phyloP scores from a whole-genome alignment of 2,888 invertebrate species.

The Ichneumon xanthorius region DNA sequence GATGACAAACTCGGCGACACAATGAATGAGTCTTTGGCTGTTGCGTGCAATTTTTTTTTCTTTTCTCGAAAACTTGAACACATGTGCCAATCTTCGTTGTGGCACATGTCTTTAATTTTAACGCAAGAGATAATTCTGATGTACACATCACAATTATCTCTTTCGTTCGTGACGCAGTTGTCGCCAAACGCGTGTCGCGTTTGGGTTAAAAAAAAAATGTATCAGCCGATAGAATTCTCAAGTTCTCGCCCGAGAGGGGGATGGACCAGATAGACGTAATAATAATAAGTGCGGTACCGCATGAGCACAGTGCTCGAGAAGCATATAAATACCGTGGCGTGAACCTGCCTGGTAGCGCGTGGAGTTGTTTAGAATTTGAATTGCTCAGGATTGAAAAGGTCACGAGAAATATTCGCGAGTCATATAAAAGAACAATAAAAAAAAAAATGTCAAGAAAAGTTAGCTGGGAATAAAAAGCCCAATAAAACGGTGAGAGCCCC shows the following conservation, averaged over 20 bases:
- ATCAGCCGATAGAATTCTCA: too few species aligned
- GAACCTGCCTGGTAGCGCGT: constrained; percentile 64
- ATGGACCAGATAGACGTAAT: too few species aligned
- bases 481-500: constrained; percentile 5
- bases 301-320: too few species aligned
- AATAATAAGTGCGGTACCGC: too few species aligned
- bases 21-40: constrained; percentile 44
- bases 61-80: too few species aligned
- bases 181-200: too few species aligned
- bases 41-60: neutral
- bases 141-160: neutral
- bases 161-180: neutral
- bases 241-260: too few species aligned
- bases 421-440: constrained; percentile 1
- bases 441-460: neutral
- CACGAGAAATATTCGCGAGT: constrained; percentile 33
- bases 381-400: constrained; percentile 63
- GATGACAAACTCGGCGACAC: constrained; percentile 58
- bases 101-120: too few species aligned
- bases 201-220: too few species aligned
- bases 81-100: neutral
- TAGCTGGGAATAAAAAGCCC: neutral
- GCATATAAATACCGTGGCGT: too few species aligned
- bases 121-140: too few species aligned
- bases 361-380: constrained; percentile 35